These are phyloP conservation scores for Amazona vittata DNA, from an alignment of 2,113 vertebrate species.

Conservation along the genomic window DNA sequence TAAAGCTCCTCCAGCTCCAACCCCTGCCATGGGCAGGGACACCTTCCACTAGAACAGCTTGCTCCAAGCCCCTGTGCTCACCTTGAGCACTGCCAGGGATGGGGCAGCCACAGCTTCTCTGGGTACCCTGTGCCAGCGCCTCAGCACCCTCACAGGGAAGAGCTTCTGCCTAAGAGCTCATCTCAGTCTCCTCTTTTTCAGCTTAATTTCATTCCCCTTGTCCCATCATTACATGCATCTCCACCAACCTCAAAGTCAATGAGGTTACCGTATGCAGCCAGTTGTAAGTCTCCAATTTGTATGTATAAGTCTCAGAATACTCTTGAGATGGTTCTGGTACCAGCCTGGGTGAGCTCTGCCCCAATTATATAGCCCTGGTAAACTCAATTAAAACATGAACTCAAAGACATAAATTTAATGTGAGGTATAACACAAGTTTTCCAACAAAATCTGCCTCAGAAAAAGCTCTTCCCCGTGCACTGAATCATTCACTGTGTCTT, in stretches of 20 bases:
- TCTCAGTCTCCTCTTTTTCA: not conserved
- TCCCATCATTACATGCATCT: not conserved
- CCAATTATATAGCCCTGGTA: accelerated
- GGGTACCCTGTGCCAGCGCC: not conserved
- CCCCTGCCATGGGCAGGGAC: not conserved
- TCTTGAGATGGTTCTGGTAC: not conserved
- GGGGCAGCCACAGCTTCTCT: not conserved
- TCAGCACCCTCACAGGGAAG: not conserved
- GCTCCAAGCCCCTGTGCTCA: not conserved
- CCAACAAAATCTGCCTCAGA: not conserved
- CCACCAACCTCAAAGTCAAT: not conserved
- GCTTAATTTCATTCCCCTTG: not conserved
- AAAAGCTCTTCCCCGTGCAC: not conserved
- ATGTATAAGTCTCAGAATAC: not conserved
- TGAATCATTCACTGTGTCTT: not conserved
- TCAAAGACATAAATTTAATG: not conserved
- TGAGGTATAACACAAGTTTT: not conserved
- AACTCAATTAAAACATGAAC: not conserved
- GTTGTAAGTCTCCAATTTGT: not conserved
- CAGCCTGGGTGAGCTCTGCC: not conserved
- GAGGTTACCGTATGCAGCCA: accelerated
- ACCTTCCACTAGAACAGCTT: not conserved
- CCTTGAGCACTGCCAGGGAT: too few species aligned
- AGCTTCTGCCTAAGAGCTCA: not conserved
- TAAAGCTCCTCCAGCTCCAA: not conserved